Evolutionary conservation across 2,113 vertebrate species (phyloP).

Genomic region (Gavialis gangeticus): DNA sequence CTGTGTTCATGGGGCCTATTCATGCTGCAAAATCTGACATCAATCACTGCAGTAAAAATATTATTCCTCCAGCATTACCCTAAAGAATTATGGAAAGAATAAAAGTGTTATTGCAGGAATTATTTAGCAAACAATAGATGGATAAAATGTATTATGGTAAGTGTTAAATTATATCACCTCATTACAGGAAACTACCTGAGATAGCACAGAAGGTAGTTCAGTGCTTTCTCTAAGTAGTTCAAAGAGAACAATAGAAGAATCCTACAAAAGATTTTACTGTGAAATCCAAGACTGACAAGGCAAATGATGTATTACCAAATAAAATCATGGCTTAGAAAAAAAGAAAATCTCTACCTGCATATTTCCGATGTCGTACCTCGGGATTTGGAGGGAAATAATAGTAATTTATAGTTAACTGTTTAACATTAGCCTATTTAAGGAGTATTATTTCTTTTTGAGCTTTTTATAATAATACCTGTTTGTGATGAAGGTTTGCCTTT

Average conservation of each 20-base stretch:
- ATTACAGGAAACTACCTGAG: slow-evolving; percentile 76
- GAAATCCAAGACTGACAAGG: slow-evolving; percentile 44
- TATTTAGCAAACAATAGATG: slow-evolving; percentile 86
- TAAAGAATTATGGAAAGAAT: slow-evolving; percentile 86
- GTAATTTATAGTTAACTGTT: slow-evolving; percentile 34
- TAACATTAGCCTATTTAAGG: slow-evolving; percentile 9
- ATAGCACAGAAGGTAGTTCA: slow-evolving; percentile 65
- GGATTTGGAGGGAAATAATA: neutral
- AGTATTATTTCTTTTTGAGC: neutral
- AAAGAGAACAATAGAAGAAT: slow-evolving; percentile 77
- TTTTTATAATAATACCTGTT: neutral
- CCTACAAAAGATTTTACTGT: slow-evolving; percentile 64
- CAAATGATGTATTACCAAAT: slow-evolving; percentile 51
- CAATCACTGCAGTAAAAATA: slow-evolving; percentile 83
- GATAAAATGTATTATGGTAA: slow-evolving; percentile 83
- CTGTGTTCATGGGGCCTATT: slow-evolving; percentile 70
- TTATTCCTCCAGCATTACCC: slow-evolving; percentile 77
- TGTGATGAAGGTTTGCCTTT: neutral
- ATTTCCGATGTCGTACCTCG: slow-evolving; percentile 51
- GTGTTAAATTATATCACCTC: slow-evolving; percentile 85
- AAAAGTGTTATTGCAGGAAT: slow-evolving; percentile 86
- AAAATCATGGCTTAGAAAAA: slow-evolving; percentile 39
- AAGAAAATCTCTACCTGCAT: neutral
- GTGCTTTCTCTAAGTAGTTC: slow-evolving; percentile 70
- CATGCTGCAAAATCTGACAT: slow-evolving; percentile 70